phyloP scores from a whole-genome alignment of 2,113 vertebrate genomes.

The Podilymbus podiceps region DNA sequence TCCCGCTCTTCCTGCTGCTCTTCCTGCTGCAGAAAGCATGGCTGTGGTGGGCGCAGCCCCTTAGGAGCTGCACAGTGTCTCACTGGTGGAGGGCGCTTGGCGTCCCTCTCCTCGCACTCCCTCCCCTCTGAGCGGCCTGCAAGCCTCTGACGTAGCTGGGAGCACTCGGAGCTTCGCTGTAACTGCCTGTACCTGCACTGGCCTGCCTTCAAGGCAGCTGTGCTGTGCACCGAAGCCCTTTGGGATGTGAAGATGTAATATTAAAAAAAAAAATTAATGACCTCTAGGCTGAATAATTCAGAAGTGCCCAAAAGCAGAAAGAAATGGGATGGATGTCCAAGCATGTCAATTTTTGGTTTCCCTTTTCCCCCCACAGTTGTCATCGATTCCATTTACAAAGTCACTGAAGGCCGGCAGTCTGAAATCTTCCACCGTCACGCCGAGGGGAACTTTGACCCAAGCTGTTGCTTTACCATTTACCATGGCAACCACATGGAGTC shows the following conservation, averaged over 20 bases:
- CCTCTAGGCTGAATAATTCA: not conserved
- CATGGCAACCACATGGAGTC: constrained; percentile 97
- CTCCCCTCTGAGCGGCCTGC: not conserved
- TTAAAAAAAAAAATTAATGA: not conserved
- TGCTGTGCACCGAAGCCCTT: not conserved
- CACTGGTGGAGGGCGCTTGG: not conserved
- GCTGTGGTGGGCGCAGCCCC: not conserved
- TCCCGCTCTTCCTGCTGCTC: not conserved
- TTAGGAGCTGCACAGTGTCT: not conserved
- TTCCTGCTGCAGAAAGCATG: not conserved
- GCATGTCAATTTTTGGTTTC: not conserved
- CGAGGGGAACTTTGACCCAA: constrained; percentile 88
- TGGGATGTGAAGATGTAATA: not conserved
- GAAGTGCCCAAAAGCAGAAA: not conserved
- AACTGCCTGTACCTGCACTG: too few species aligned
- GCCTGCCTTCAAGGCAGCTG: not conserved
- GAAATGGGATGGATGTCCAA: not conserved
- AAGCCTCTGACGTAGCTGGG: not conserved
- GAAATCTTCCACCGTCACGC: constrained; percentile 93
- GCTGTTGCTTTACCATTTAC: constrained; percentile 96
- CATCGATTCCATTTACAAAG: constrained; percentile 98
- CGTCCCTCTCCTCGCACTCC: not conserved
- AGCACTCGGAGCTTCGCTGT: rapidly evolving
- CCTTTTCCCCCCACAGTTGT: constrained; percentile 77
- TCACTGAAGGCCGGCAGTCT: constrained; percentile 91